Evolutionary conservation across 2,113 vertebrate species (phyloP).

Genomic region (Aphyosemion australe): DNA sequence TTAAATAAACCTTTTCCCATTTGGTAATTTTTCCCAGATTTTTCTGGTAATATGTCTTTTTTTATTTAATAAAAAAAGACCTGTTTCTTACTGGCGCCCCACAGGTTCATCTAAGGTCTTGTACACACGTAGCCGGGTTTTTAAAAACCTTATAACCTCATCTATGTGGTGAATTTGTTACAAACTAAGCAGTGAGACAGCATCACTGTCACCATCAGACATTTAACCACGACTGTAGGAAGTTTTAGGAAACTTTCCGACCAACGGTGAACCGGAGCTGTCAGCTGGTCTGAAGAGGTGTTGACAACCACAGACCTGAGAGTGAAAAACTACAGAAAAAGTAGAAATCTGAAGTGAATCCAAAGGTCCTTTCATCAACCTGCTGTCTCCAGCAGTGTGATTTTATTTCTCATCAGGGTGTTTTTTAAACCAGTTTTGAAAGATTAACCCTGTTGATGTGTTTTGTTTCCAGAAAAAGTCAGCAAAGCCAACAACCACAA

Average conservation of each 20-base stretch:
- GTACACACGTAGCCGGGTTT: too few species aligned
- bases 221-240: not conserved
- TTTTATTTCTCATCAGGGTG: not conserved
- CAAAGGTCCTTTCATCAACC: not conserved
- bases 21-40: too few species aligned
- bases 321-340: not conserved
- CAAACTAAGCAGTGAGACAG: not conserved
- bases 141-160: too few species aligned
- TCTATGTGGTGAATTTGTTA: too few species aligned
- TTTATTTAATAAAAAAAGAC: too few species aligned
- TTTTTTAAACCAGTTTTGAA: not conserved
- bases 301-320: not conserved
- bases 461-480: conserved; percentile 89
- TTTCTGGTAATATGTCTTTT: too few species aligned
- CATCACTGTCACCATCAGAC: conserved; percentile 15
- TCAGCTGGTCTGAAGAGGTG: not conserved
- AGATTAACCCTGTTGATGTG: not conserved
- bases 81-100: too few species aligned
- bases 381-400: not conserved
- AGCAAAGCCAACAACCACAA: conserved; percentile 98
- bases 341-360: not conserved
- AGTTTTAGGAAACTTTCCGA: conserved; percentile 18
- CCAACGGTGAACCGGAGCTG: conserved; percentile 13
- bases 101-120: too few species aligned
- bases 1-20: too few species aligned